These are phyloP conservation scores for Sebastes aleutianus DNA, from an alignment of 2,797 vertebrate species.

Conservation along the genomic window DNA sequence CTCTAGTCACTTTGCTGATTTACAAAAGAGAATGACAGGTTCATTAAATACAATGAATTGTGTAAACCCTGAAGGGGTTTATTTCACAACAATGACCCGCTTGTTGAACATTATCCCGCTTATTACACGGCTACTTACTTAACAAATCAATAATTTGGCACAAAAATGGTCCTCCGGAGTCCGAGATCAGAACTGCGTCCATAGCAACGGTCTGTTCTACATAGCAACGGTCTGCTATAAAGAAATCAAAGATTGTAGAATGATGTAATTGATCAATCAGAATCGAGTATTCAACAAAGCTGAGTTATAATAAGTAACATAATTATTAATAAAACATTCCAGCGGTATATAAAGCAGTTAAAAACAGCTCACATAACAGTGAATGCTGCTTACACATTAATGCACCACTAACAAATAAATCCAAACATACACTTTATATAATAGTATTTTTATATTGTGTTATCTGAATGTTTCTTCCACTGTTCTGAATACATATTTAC, in stretches of 20 bases:
- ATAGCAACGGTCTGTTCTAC: too few relatives aligned
- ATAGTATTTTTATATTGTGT: background rate
- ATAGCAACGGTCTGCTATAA: too few relatives aligned
- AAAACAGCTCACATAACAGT: background rate
- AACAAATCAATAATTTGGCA: too few relatives aligned
- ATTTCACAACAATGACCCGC: too few relatives aligned
- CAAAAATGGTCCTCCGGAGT: too few relatives aligned
- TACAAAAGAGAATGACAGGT: background rate
- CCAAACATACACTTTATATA: background rate
- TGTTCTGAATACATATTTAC: background rate
- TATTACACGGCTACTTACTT: too few relatives aligned
- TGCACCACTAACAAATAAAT: background rate
- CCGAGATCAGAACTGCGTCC: too few relatives aligned
- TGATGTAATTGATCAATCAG: too few relatives aligned
- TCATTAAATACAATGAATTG: background rate
- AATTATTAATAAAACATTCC: background rate
- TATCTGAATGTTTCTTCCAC: background rate
- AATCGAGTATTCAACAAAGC: rapidly evolving
- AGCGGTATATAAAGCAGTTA: background rate
- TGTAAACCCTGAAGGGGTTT: background rate
- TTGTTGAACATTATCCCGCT: too few relatives aligned
- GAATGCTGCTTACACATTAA: background rate
- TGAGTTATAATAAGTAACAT: rapidly evolving
- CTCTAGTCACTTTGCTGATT: background rate
- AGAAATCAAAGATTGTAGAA: too few relatives aligned